Conservation (phyloP, 1,140 invertebrate genomes). For the Archivesica marissinica region DNA sequence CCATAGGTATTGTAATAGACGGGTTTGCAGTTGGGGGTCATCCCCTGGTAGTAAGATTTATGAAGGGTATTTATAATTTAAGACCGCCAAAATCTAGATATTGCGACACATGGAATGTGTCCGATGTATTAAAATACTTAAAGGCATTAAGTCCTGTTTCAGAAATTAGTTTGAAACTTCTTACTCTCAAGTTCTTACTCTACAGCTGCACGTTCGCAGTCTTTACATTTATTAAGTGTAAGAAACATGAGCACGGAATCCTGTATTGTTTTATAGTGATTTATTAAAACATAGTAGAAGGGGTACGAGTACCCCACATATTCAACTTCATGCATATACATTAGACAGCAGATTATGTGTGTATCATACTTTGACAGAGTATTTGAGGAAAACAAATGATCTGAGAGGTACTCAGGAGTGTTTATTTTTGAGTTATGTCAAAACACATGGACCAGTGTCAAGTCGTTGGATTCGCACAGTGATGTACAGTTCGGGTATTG, state of each 20-base stretch:
- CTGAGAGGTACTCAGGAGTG: background rate
- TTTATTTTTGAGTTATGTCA: background rate
- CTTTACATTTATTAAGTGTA: conserved; percentile 8
- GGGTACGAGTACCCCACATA: background rate
- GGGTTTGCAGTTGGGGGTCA: conserved; percentile 16
- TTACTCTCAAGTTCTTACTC: conserved; percentile 30
- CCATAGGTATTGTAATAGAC: background rate
- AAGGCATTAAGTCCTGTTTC: background rate
- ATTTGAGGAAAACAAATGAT: background rate
- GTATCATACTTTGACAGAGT: background rate
- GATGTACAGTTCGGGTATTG: background rate
- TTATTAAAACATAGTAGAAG: background rate
- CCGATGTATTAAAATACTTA: conserved; percentile 48
- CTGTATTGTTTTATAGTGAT: background rate
- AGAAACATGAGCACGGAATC: background rate
- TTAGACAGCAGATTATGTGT: background rate
- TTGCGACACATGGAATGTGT: conserved; percentile 45
- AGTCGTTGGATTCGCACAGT: background rate
- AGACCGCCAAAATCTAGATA: conserved; percentile 43
- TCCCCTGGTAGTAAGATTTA: conserved; percentile 42
- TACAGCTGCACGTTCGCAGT: background rate
- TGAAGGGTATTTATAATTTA: conserved; percentile 57
- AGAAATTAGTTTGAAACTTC: conserved; percentile 6
- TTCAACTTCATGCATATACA: background rate
- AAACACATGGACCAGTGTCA: background rate